Evolutionary conservation across 2,797 vertebrate species (phyloP), one percentile per base, ranked within the genome.

Genomic region (Erithacus rubecula): DNA sequence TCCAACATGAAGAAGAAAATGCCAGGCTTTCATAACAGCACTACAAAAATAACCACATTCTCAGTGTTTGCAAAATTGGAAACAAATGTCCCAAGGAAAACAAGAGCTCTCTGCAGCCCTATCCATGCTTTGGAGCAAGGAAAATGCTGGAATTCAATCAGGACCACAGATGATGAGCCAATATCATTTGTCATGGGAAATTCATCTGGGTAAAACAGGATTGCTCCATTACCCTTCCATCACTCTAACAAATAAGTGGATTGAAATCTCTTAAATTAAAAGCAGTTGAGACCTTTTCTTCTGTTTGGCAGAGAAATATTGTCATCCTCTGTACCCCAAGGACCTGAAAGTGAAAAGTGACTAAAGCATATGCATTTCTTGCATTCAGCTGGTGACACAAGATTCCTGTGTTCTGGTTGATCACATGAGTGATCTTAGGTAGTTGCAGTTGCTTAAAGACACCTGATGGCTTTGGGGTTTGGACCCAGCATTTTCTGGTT

Each of bases 181-280:
- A 97, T 98, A 98, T 97, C 96, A 97, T 98, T 98, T 98, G 98
- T 98, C 98, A 99, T 98, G 98, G 98, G 98, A 99, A 98, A 98
- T 98, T 98, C 98, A 97, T 98, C 97, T 95, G 97, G 95, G 98
- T 97, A 98, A 98, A 98, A 98, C 97, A 97, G 96, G 95, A 97
- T 97, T 97, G 96, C 97, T 97, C 94, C 97, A 97, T 97, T 96
- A 95, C 96, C 91, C 96, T 96, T 97, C 95, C 74, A 81, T 96
- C 97, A 97, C 93, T 98, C 96, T 96, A 96, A 97, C 94, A 97
- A 97, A 96, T 88, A 97, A 96, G 92, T 88, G 89, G 67, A 87
- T 87, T 92, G 94, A 97, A 97, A 97, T 95, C 63, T 89, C 91
- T 95, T 96, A 96, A 93, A 96, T 97, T 96, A 97, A 98, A 97